phyloP scores from a whole-genome alignment of 2,797 vertebrate genomes.

The Chromis chromis region DNA sequence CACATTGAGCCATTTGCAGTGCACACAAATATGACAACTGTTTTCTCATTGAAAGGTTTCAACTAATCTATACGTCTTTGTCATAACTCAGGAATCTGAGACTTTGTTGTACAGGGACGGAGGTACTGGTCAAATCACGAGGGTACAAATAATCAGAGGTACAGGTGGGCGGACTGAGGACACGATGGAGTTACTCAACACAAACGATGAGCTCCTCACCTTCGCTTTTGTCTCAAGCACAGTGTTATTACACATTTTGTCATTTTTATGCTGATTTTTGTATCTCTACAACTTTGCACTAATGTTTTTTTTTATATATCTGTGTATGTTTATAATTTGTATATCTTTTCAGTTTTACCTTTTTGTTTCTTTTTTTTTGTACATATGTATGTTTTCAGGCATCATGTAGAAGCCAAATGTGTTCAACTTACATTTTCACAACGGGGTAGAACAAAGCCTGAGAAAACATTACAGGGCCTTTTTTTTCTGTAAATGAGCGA shows the following conservation, averaged over 20 bases:
- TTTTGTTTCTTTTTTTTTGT: slow-evolving; percentile 22
- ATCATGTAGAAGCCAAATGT: slow-evolving; percentile 5
- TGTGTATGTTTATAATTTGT: slow-evolving; percentile 53
- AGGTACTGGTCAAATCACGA: slow-evolving; percentile 41
- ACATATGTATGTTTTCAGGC: slow-evolving; percentile 12
- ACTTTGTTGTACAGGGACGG: slow-evolving; percentile 19
- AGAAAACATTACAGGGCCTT: background rate
- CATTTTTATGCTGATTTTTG: slow-evolving; percentile 62
- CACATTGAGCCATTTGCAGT: slow-evolving; percentile 24
- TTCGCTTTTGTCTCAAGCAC: slow-evolving; percentile 72
- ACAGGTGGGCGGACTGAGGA: slow-evolving; percentile 23
- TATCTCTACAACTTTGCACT: slow-evolving; percentile 83
- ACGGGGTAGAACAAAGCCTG: slow-evolving; percentile 27
- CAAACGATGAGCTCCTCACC: slow-evolving; percentile 43
- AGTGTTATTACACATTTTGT: slow-evolving; percentile 75
- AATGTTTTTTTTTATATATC: slow-evolving; percentile 77
- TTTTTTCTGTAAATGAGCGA: slow-evolving; percentile 29
- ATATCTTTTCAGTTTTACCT: slow-evolving; percentile 40
- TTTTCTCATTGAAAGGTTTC: slow-evolving; percentile 11
- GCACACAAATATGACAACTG: background rate
- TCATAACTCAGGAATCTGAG: slow-evolving; percentile 66
- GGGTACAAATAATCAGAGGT: slow-evolving; percentile 31
- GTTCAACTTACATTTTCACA: slow-evolving; percentile 5
- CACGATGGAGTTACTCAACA: slow-evolving; percentile 26
- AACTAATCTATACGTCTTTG: slow-evolving; percentile 22